Evolutionary conservation across 2,888 invertebrate genomes (phyloP).

Genomic region (Meiosimyza platycephala): DNA sequence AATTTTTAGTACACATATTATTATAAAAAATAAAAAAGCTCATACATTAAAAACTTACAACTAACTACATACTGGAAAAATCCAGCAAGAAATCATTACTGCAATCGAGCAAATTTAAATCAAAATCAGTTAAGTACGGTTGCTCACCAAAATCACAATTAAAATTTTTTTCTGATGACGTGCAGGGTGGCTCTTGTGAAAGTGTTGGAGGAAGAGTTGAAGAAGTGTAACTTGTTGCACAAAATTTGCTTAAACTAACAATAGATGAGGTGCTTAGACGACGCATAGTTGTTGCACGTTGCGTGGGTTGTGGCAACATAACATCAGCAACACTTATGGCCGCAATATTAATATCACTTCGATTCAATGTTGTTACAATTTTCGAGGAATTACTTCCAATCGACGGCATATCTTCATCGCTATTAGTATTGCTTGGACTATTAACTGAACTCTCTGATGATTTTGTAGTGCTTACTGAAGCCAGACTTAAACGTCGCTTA

Average conservation of each 20-base stretch:
- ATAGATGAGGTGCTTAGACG: neutral
- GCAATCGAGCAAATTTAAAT: constrained; percentile 38
- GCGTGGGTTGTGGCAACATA: constrained; percentile 17
- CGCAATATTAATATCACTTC: neutral
- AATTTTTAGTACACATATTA: neutral
- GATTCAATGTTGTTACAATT: neutral
- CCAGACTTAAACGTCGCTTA: constrained; percentile 24
- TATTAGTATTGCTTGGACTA: constrained; percentile 15
- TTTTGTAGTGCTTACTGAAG: constrained; percentile 23
- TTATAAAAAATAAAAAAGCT: constrained; percentile 2
- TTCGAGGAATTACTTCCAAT: neutral
- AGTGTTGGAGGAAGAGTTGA: neutral
- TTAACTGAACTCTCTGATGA: constrained; percentile 22
- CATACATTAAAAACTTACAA: neutral
- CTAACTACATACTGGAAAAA: constrained; percentile 24
- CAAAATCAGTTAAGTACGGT: constrained; percentile 41
- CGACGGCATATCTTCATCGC: constrained; percentile 27
- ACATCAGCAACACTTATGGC: constrained; percentile 22
- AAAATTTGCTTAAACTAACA: neutral
- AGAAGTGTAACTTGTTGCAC: neutral
- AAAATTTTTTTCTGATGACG: neutral
- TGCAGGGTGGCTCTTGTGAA: neutral
- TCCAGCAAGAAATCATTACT: constrained; percentile 22
- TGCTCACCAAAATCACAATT: constrained; percentile 35
- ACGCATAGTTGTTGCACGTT: neutral